phyloP scores from a whole-genome alignment of 1,140 invertebrate species.

The Trachymyrmex cornetzi region DNA sequence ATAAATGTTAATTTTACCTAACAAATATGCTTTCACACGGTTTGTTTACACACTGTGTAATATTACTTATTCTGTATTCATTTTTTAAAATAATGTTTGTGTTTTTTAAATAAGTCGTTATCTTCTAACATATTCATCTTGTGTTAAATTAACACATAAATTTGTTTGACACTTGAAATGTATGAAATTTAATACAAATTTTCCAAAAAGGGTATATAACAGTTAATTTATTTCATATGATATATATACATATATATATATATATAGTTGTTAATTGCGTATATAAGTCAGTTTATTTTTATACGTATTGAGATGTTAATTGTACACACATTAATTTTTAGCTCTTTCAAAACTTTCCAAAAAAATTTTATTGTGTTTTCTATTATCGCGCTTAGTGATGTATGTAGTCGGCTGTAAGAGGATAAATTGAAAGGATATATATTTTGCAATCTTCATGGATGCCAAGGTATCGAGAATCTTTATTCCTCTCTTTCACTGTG shows the following conservation, averaged over 20 bases:
- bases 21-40: too few relatives aligned
- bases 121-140: too few relatives aligned
- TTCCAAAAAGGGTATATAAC: neutral
- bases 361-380: neutral
- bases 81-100: too few relatives aligned
- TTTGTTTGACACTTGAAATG: too few relatives aligned
- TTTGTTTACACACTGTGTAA: too few relatives aligned
- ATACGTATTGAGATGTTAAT: neutral
- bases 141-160: too few relatives aligned
- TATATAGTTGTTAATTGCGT: neutral
- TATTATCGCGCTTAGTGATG: neutral
- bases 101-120: too few relatives aligned
- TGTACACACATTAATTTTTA: neutral
- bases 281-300: neutral
- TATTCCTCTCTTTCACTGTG: slow-evolving; percentile 8
- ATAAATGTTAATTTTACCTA: too few relatives aligned
- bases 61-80: too few relatives aligned
- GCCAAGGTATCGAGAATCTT: neutral
- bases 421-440: slow-evolving; percentile 19
- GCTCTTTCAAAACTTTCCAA: neutral
- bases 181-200: too few relatives aligned
- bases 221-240: neutral
- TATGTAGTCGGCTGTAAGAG: neutral
- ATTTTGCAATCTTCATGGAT: slow-evolving; percentile 17
- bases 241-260: too few relatives aligned